Evolutionary conservation across 2,113 vertebrate species (phyloP), one percentile per base, ranked within the genome.

Genomic region (Nerophis ophidion): DNA sequence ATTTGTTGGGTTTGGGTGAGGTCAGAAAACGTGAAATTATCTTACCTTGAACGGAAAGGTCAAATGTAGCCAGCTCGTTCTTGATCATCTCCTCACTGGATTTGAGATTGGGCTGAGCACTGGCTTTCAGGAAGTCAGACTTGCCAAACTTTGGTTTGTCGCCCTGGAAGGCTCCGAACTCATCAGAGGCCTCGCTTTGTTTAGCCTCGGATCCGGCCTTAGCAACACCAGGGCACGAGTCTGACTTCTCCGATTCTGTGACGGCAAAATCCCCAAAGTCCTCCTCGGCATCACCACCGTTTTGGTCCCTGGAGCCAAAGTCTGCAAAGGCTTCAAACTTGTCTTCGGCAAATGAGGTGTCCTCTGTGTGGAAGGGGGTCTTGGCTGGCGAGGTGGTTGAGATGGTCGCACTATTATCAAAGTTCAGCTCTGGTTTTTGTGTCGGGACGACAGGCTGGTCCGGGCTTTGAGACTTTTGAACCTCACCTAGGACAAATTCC

Each of bases 11-110:
- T 26, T 26, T 26, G 26, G 26, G 26, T 26, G 26, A 26, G 26
- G 26, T 26, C 26, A 26, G 26, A 40, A 7, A 45, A 19, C 42
- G 10, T 17, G n/a, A 55, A 5, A 26, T 38, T 10, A 34, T 5
- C 94, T 91, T 79, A 99, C 97, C 97, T 93, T 99, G 96, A 71
- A 97, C 95, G 40, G 91, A 97, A 63, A 99, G 88, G 81, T 99
- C 97, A 83, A 99, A 98, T 6, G 97, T 99, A 2, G 94, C 97
- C 70, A 99, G 89, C 53, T 99, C 97, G 1, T 89, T 96, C 87
- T 86, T 95, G 87, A 99, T 99, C 97, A 99, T 99, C 86, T 99
- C 97, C 75, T 99, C 97, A 1, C 97, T 99, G 63, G 97, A 99
- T 70, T 98, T 97, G 79, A 98, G 90, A 75, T 98, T 98, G 75